A percentile compares a stretch with the other conserved stretches of the same genome.
These are phyloP conservation scores for Dicaeum eximium DNA, from an alignment of 2,113 vertebrate genomes.

Conservation along the genomic window DNA sequence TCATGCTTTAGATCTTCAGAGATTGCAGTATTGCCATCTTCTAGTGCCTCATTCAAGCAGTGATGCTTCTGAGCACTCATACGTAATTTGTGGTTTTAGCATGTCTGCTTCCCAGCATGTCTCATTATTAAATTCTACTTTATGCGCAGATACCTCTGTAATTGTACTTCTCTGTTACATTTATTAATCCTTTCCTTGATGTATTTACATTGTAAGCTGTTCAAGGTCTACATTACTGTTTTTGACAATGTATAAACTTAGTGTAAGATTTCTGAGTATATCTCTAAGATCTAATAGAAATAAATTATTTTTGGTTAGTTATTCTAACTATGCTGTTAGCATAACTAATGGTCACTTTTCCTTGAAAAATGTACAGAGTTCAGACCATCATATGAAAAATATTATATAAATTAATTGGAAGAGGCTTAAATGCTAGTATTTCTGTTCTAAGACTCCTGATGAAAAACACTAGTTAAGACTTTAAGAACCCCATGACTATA, in stretches of 20 bases:
- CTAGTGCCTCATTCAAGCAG: neutral
- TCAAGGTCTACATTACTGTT: neutral
- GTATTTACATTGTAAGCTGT: neutral
- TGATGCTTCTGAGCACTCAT: neutral
- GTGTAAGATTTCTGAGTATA: neutral
- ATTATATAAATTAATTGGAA: neutral
- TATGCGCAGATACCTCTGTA: neutral
- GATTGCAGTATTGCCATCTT: accelerated
- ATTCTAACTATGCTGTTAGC: neutral
- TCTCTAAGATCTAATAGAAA: neutral
- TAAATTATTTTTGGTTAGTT: neutral
- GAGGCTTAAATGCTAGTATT: neutral
- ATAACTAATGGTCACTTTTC: neutral
- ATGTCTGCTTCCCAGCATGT: neutral
- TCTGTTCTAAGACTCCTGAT: neutral
- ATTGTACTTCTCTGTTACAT: neutral
- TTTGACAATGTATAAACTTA: neutral
- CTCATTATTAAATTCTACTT: no score
- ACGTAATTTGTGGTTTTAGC: neutral
- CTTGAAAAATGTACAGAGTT: neutral
- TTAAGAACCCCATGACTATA: neutral
- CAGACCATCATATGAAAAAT: neutral
- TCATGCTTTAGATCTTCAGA: neutral
- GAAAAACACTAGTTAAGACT: neutral
- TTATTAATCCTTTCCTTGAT: neutral